phyloP scores from a whole-genome alignment of 2,113 vertebrate species.

The Osmerus eperlanus region DNA sequence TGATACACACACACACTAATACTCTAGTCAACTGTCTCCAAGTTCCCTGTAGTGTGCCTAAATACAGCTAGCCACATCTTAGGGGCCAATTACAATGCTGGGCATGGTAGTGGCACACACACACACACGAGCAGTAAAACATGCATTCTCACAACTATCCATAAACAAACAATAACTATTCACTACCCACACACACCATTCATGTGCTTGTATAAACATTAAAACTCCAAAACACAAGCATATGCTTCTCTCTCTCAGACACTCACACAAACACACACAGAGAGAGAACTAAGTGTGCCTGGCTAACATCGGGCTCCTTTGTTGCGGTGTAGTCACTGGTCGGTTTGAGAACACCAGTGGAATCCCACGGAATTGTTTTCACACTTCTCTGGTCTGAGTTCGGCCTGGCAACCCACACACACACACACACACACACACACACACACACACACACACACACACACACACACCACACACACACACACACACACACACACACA shows the following conservation, averaged over 20 bases:
- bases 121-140: neutral
- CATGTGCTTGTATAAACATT: conserved; percentile 6
- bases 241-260: neutral
- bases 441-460: no score
- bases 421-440: no score
- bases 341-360: conserved; percentile 35
- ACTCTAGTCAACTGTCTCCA: conserved; percentile 25
- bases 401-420: neutral
- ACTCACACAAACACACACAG: conserved; percentile 3
- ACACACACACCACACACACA: no score
- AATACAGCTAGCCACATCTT: conserved; percentile 57
- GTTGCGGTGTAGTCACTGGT: conserved; percentile 44
- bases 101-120: conserved; percentile 28
- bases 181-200: neutral
- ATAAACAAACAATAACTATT: neutral
- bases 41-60: conserved; percentile 56
- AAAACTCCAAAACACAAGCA: conserved; percentile 16
- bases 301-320: conserved; percentile 29
- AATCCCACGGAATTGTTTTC: conserved; percentile 44
- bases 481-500: conserved; percentile 19
- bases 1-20: conserved; percentile 8
- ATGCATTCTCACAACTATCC: conserved; percentile 13
- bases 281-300: neutral
- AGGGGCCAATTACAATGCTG: conserved; percentile 57
- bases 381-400: conserved; percentile 22